A percentile compares a stretch with the other conserved stretches of the same genome.
phyloP scores from a whole-genome alignment of 2,888 invertebrate genomes.

The Drosophila pseudotakahashii region DNA sequence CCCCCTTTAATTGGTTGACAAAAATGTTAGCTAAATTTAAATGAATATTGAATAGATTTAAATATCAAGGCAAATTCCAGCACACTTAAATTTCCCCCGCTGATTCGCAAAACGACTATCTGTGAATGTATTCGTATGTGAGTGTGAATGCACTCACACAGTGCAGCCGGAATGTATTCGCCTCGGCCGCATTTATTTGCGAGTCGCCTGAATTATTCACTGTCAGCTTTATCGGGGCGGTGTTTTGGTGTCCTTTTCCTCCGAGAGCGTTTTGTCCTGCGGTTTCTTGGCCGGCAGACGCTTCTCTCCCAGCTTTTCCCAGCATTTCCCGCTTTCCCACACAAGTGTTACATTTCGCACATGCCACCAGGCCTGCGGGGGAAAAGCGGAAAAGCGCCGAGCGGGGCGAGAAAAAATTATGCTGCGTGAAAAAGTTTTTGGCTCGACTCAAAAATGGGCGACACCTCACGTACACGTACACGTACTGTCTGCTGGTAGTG shows the following conservation, averaged over 20 bases:
- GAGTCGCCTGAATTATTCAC: constrained; percentile 36
- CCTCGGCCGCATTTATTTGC: constrained; percentile 10
- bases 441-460: constrained; percentile 60
- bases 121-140: not conserved
- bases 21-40: no score
- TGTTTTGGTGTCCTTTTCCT: constrained; percentile 22
- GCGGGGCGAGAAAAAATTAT: constrained; percentile 44
- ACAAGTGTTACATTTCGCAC: constrained; percentile 56
- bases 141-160: constrained; percentile 19
- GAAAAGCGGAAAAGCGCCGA: constrained; percentile 1
- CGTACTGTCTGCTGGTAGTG: constrained; percentile 19
- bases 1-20: no score
- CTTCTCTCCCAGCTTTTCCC: constrained; percentile 2
- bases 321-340: not conserved
- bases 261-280: constrained; percentile 37
- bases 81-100: not conserved
- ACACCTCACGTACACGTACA: constrained; percentile 66
- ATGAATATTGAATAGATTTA: no score
- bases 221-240: constrained; percentile 38
- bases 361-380: constrained; percentile 22
- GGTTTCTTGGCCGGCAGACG: constrained; percentile 33
- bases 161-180: constrained; percentile 4
- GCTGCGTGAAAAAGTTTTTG: constrained; percentile 52
- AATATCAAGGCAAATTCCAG: not conserved
- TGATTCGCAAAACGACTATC: not conserved